Conservation (phyloP, 2,113 vertebrate genomes). For the Hymenochirus boettgeri region DNA sequence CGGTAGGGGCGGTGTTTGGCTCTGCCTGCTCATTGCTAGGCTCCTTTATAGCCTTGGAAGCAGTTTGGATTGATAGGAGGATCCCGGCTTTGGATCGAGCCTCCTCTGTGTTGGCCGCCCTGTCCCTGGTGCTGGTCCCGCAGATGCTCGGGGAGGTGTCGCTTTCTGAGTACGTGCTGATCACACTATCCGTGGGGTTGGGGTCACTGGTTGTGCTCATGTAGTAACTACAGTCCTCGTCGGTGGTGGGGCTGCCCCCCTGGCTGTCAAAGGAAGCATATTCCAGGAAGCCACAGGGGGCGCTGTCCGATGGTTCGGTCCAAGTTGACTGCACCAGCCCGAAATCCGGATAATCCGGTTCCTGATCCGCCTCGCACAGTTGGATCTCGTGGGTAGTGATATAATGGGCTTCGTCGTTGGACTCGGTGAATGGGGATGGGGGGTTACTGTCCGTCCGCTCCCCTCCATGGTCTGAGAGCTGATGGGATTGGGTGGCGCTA, state of each 20-base stretch:
- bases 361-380: conserved; percentile 85
- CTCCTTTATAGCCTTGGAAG: conserved; percentile 90
- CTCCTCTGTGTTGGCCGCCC: conserved; percentile 27
- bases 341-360: conserved; percentile 69
- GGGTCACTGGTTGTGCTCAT: conserved; percentile 64
- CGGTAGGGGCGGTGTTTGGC: conserved; percentile 64
- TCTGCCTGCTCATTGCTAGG: conserved; percentile 67
- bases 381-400: conserved; percentile 94
- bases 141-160: background rate
- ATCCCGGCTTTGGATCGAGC: conserved; percentile 46
- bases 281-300: conserved; percentile 82
- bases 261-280: conserved; percentile 78
- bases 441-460: conserved; percentile 7
- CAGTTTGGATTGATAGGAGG: conserved; percentile 90
- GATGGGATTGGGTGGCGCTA: background rate
- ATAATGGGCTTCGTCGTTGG: conserved; percentile 76
- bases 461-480: background rate
- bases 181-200: conserved; percentile 45
- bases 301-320: conserved; percentile 74
- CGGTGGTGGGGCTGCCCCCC: conserved; percentile 58
- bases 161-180: conserved; percentile 29
- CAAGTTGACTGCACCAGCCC: conserved; percentile 72
- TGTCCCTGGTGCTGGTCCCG: background rate
- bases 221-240: conserved; percentile 64
- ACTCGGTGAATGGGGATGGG: background rate